phyloP scores from a whole-genome alignment of 2,113 vertebrate species.

The Elachura formosa region DNA sequence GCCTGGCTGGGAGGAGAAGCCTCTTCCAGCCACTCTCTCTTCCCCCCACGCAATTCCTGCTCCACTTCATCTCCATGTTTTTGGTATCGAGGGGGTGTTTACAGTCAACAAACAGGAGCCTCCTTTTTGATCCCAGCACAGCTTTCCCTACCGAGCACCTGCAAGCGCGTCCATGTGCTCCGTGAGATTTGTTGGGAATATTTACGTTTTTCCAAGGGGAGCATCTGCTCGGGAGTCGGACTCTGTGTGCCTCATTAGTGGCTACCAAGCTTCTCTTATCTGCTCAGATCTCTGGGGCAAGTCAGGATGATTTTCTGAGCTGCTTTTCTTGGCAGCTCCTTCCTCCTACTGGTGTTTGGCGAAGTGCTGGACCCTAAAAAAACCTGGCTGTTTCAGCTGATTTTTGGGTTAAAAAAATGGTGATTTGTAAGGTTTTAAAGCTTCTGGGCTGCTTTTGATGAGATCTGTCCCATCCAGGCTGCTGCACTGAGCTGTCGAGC shows the following conservation, averaged over 20 bases:
- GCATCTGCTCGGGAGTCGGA: background rate
- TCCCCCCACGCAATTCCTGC: constrained; percentile 2
- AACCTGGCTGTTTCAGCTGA: background rate
- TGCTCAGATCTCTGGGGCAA: background rate
- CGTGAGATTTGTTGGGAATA: background rate
- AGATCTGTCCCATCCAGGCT: background rate
- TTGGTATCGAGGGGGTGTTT: background rate
- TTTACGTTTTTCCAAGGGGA: background rate
- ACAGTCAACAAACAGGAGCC: constrained; percentile 10
- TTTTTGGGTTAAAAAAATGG: background rate
- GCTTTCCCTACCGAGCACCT: background rate
- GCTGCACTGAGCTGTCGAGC: background rate
- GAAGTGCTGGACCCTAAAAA: background rate
- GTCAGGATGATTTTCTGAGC: background rate
- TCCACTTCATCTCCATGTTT: background rate
- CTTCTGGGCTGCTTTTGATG: background rate
- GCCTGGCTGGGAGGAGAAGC: background rate
- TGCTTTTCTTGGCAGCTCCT: background rate
- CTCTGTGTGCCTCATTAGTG: background rate
- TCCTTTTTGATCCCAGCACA: constrained; percentile 1
- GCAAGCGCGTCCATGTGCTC: background rate
- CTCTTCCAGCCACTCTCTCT: background rate
- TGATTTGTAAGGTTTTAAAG: background rate
- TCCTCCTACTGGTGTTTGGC: background rate
- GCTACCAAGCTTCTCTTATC: background rate